A percentile compares a stretch with the other conserved stretches of the same genome.
These are phyloP conservation scores for Lasioglossum marginatum DNA, from an alignment of 2,888 invertebrate genomes.

Conservation along the genomic window DNA sequence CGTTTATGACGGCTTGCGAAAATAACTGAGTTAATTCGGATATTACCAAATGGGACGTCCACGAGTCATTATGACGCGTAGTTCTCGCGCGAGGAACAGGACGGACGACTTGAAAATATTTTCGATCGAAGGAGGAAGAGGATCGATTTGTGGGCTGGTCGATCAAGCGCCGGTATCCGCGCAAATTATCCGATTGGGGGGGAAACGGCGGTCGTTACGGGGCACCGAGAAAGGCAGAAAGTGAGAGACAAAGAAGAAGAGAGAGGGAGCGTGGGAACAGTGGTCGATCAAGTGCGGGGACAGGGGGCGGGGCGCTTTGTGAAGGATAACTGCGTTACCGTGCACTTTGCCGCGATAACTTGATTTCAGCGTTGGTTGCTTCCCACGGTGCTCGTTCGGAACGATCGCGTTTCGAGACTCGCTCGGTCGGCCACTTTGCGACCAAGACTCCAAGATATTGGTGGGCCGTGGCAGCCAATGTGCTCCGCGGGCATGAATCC, in stretches of 20 bases:
- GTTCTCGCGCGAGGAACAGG: background rate
- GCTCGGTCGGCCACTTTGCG: constrained; percentile 38
- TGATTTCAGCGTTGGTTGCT: constrained; percentile 74
- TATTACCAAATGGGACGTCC: background rate
- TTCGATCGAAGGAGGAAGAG: constrained; percentile 31
- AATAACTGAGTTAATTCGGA: background rate
- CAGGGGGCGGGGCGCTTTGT: constrained; percentile 74
- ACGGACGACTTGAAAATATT: constrained; percentile 61
- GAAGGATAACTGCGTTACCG: constrained; percentile 83
- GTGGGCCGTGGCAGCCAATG: constrained; percentile 41
- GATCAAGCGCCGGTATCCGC: constrained; percentile 63
- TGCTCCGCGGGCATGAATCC: constrained; percentile 27
- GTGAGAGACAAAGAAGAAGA: background rate
- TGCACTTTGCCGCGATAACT: constrained; percentile 84
- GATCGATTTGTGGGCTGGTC: background rate
- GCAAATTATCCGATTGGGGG: constrained; percentile 5
- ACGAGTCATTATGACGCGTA: background rate
- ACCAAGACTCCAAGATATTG: constrained; percentile 50
- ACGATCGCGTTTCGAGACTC: constrained; percentile 65
- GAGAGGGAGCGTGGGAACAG: constrained; percentile 57
- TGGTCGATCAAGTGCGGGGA: constrained; percentile 45
- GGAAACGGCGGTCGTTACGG: constrained; percentile 29
- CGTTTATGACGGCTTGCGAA: background rate
- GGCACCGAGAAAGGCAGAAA: background rate
- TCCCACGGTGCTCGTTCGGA: constrained; percentile 55